Evolutionary conservation across 2,113 vertebrate genomes (phyloP), one percentile per base, ranked within the genome.

Genomic region (Pachypanchax playfairii): DNA sequence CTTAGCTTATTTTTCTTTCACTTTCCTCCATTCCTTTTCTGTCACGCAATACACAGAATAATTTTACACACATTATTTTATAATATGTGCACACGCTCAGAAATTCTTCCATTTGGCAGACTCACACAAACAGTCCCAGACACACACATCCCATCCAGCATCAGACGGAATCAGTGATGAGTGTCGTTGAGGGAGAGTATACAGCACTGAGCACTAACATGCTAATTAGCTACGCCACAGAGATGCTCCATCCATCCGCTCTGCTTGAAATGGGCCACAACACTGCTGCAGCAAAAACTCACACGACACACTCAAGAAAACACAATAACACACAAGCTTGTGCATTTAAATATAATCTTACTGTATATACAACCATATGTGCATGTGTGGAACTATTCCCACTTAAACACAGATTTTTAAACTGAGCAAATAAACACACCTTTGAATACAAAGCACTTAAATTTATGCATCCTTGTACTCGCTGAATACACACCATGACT

Each of bases 141-240:
- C 62, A 61, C 66, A 68, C 75, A 79, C 47, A 67, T 65, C 33
- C 70, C 77, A 58, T 25, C 41, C 58, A 77, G 75, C 85, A 86
- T 90, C 89, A 89, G 87, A 90, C 80, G 79, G 89, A 89, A 87
- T 90, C 75, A 55, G 80, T 83, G 82, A 90, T 90, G 87, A 87
- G 73, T 77, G 83, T 81, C 68, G 83, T 82, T 82, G 82, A 83
- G 85, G 86, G 87, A 89, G 80, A 50, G 77, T 80, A 82, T 74
- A 72, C 84, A 77, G 82, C 75, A 70, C 82, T 83, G 73, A 85
- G 85, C 85, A 72, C 85, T 87, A 89, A 87, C 84, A 86, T 90
- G 89, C 89, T 90, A 90, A 90, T 90, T 89, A 89, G 85, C 83
- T 82, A 83, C 63, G 75, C 80, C 85, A 85, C 79, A 70, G 82